Conservation (phyloP, 1,140 invertebrate genomes). For the Chrysoperla carnea region DNA sequence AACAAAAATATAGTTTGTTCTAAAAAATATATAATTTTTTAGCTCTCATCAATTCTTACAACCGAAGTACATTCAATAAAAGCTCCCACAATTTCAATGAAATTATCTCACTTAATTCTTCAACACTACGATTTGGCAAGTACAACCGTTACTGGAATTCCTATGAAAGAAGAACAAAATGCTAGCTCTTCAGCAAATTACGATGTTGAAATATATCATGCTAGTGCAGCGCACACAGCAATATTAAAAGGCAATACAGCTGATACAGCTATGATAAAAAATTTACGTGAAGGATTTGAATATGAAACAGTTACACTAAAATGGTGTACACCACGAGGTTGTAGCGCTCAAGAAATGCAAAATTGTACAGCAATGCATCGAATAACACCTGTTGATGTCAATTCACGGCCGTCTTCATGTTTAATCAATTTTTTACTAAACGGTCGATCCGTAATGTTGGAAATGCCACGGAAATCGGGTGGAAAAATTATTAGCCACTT, state of each 20-base stretch:
- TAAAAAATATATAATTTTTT: slow-evolving; percentile 8
- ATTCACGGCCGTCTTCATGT: slow-evolving; percentile 85
- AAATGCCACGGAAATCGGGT: slow-evolving; percentile 77
- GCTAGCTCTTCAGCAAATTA: slow-evolving; percentile 95
- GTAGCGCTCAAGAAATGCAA: slow-evolving; percentile 56
- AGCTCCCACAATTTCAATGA: slow-evolving; percentile 38
- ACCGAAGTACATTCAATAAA: slow-evolving; percentile 52
- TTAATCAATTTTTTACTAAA: slow-evolving; percentile 91
- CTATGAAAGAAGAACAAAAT: slow-evolving; percentile 99
- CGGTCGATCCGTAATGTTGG: slow-evolving; percentile 84
- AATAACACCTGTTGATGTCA: slow-evolving; percentile 92
- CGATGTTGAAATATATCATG: slow-evolving; percentile 91
- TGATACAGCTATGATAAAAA: slow-evolving; percentile 24
- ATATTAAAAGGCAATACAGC: slow-evolving; percentile 42
- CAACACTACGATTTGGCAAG: slow-evolving; percentile 84
- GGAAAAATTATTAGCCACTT: slow-evolving; percentile 84
- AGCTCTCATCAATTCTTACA: slow-evolving; percentile 43
- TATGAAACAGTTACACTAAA: slow-evolving; percentile 64
- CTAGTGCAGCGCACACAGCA: slow-evolving; percentile 61
- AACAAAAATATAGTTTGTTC: not conserved
- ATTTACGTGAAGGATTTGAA: slow-evolving; percentile 29
- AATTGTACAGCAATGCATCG: slow-evolving; percentile 69
- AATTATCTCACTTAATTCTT: slow-evolving; percentile 56
- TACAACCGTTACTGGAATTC: slow-evolving; percentile 93
- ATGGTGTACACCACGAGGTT: slow-evolving; percentile 87